These are phyloP conservation scores for Callimorpha dominula DNA, from an alignment of 2,888 invertebrate genomes.

Conservation along the genomic window DNA sequence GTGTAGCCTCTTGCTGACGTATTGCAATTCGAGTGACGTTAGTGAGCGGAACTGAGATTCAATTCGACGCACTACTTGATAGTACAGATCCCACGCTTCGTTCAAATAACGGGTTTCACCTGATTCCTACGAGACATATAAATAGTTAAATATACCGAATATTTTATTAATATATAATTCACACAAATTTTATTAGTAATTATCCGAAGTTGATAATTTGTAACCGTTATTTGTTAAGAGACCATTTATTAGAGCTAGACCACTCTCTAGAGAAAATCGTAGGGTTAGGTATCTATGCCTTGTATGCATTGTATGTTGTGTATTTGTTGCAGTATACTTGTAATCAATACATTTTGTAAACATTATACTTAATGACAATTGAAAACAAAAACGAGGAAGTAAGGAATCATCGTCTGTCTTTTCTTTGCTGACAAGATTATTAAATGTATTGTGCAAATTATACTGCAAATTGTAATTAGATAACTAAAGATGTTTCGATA, in stretches of 20 bases:
- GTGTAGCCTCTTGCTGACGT: conserved; percentile 96
- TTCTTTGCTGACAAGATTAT: too few species aligned
- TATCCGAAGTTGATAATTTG: too few species aligned
- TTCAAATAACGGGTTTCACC: conserved; percentile 96
- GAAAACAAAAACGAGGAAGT: not conserved
- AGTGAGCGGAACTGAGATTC: conserved; percentile 96
- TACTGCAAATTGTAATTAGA: too few species aligned
- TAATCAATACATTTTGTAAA: not conserved
- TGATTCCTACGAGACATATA: conserved; percentile 85
- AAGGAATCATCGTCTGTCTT: too few species aligned
- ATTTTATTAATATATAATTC: not conserved
- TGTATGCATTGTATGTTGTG: not conserved
- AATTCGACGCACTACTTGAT: conserved; percentile 98
- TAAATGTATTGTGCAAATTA: too few species aligned
- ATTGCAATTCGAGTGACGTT: conserved; percentile 95
- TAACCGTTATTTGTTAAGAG: not conserved
- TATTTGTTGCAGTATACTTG: not conserved
- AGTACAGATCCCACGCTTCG: conserved; percentile 99
- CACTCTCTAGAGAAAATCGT: not conserved
- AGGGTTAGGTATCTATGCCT: not conserved
- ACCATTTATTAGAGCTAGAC: not conserved
- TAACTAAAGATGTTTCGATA: not conserved
- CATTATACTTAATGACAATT: not conserved
- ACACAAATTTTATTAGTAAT: not conserved
- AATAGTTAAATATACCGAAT: not conserved